phyloP scores from a whole-genome alignment of 2,797 vertebrate genomes.

The Aldrovandia affinis region DNA sequence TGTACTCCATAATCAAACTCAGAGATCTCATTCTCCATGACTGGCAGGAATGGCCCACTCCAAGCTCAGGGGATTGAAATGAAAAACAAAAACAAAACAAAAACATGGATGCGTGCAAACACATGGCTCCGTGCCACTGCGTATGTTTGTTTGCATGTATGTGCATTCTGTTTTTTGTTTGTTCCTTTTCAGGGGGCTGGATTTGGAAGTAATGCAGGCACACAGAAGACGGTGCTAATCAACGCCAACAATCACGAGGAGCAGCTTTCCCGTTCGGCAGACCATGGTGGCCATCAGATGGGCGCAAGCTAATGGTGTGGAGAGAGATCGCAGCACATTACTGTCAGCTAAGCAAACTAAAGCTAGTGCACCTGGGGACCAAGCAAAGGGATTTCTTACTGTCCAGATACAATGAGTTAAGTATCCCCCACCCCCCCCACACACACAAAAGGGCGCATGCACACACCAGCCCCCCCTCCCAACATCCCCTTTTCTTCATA shows the following conservation, averaged over 20 bases:
- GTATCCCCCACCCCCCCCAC: too few relatives aligned
- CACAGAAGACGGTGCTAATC: not conserved
- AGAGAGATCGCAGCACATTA: not conserved
- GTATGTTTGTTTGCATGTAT: not conserved
- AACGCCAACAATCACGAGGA: not conserved
- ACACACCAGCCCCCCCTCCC: not conserved
- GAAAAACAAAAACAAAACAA: not conserved
- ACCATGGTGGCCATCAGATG: not conserved
- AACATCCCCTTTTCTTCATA: slow-evolving; percentile 4
- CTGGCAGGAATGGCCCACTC: slow-evolving; percentile 27
- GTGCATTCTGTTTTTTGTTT: not conserved
- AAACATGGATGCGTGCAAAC: not conserved
- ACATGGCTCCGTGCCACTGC: not conserved
- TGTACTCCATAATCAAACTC: slow-evolving; percentile 26
- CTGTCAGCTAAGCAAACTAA: not conserved
- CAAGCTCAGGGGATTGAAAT: not conserved
- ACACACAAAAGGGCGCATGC: not conserved
- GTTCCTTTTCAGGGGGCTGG: not conserved
- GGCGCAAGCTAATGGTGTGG: not conserved
- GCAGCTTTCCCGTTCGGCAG: not conserved
- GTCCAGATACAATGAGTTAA: not conserved
- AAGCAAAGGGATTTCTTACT: not conserved
- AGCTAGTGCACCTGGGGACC: not conserved
- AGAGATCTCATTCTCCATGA: slow-evolving; percentile 33
- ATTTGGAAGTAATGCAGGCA: not conserved